Percentiles rank a stretch among this genome's conserved stretches.
These are phyloP conservation scores for Drepanosiphum platanoidis DNA, from an alignment of 2,888 invertebrate genomes.

Conservation along the genomic window DNA sequence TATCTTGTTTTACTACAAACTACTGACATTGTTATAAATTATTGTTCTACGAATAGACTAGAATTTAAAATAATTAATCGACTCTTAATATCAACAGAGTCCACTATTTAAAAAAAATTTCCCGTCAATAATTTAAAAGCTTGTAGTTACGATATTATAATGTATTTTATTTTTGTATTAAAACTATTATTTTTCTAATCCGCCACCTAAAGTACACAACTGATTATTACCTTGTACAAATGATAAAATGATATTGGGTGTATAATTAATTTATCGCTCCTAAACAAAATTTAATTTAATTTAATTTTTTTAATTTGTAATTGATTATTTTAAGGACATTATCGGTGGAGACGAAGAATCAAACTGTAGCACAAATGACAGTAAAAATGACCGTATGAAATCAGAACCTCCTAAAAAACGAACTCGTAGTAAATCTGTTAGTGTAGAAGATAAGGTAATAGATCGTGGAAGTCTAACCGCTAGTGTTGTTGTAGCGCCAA, in stretches of 20 bases:
- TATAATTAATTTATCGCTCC: neutral
- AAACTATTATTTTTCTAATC: neutral
- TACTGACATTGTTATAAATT: too few species aligned
- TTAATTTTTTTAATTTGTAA: too few species aligned
- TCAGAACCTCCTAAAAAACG: slow-evolving; percentile 54
- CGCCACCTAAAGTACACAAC: neutral
- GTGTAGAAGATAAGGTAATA: slow-evolving; percentile 49
- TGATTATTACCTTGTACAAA: neutral
- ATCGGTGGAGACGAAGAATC: slow-evolving; percentile 59
- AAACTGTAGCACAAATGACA: slow-evolving; percentile 56
- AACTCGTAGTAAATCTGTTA: slow-evolving; percentile 56
- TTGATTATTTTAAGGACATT: slow-evolving; percentile 34
- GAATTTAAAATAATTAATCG: too few species aligned
- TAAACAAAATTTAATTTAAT: neutral
- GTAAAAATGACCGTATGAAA: slow-evolving; percentile 57
- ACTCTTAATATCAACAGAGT: too few species aligned
- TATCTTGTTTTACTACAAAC: too few species aligned
- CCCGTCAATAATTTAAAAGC: too few species aligned
- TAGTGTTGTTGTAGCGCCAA: slow-evolving; percentile 54
- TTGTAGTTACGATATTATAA: too few species aligned
- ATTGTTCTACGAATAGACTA: too few species aligned
- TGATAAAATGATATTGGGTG: neutral
- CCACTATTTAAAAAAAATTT: too few species aligned
- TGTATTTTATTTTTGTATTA: too few species aligned
- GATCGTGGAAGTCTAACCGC: slow-evolving; percentile 54